A percentile compares a stretch with the other conserved stretches of the same genome.
Conservation (phyloP, 1,140 invertebrate species). For the Neodiprion virginianus region DNA sequence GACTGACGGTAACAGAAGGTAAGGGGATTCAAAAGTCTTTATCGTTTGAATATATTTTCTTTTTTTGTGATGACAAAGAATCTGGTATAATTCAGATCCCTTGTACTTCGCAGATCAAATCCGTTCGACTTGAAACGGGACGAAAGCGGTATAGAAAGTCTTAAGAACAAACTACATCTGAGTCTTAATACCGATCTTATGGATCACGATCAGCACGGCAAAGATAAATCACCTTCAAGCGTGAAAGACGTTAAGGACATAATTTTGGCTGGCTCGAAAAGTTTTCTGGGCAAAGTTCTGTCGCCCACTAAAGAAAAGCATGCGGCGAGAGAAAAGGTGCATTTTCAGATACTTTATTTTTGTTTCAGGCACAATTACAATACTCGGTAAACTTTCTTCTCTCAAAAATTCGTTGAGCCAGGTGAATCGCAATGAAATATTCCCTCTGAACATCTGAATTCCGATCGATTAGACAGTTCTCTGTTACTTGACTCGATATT, state of each 20-base stretch:
- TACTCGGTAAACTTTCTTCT: no score
- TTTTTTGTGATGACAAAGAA: neutral
- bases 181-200: conserved; percentile 54
- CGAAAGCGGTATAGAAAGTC: conserved; percentile 51
- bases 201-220: conserved; percentile 51
- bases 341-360: conserved; percentile 9
- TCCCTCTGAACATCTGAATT: no score
- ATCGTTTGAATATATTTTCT: neutral
- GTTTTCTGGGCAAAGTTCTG: conserved; percentile 78
- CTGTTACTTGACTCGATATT: no score
- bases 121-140: conserved; percentile 59
- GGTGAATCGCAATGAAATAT: no score
- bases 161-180: conserved; percentile 57
- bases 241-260: conserved; percentile 79
- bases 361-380: neutral
- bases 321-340: conserved; percentile 53
- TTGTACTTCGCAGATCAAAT: conserved; percentile 47
- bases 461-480: no score
- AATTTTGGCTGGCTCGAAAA: conserved; percentile 77
- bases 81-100: neutral
- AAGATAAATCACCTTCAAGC: conserved; percentile 61
- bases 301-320: conserved; percentile 78
- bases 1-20: conserved; percentile 56
- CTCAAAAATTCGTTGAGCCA: no score
- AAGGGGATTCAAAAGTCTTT: conserved; percentile 21